These are phyloP conservation scores for Champsocephalus gunnari DNA, from an alignment of 2,797 vertebrate genomes.

Conservation along the genomic window DNA sequence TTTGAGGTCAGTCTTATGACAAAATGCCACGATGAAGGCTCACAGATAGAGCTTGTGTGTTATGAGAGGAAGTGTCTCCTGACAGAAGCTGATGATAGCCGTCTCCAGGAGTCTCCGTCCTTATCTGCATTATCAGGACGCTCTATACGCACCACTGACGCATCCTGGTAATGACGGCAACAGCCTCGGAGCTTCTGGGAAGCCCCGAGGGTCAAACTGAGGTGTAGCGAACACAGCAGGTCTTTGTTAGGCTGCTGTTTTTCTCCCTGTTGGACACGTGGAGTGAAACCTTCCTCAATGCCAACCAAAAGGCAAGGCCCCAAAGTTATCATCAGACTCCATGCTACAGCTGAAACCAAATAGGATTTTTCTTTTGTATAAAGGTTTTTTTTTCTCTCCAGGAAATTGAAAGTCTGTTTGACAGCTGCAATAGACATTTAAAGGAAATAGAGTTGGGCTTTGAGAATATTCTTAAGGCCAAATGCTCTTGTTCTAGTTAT, in stretches of 20 bases:
- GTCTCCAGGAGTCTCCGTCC: slow-evolving; percentile 46
- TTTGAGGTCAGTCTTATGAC: slow-evolving; percentile 38
- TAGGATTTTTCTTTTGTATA: slow-evolving; percentile 48
- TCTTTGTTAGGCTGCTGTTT: slow-evolving; percentile 63
- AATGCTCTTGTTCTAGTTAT: slow-evolving; percentile 12
- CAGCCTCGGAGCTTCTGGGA: slow-evolving; percentile 47
- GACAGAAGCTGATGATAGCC: slow-evolving; percentile 43
- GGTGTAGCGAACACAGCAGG: slow-evolving; percentile 54
- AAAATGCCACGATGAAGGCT: slow-evolving; percentile 10
- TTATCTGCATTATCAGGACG: slow-evolving; percentile 63
- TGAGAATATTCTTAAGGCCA: slow-evolving; percentile 16
- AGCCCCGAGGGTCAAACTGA: slow-evolving; percentile 53
- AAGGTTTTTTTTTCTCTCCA: slow-evolving; percentile 17
- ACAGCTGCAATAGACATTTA: slow-evolving; percentile 25
- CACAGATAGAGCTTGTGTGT: slow-evolving; percentile 29
- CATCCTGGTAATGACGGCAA: slow-evolving; percentile 67
- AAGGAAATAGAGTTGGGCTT: slow-evolving; percentile 16
- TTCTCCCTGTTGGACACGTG: slow-evolving; percentile 42
- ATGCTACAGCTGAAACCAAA: slow-evolving; percentile 53
- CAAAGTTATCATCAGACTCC: slow-evolving; percentile 36
- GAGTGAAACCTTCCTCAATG: slow-evolving; percentile 36
- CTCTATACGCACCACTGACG: slow-evolving; percentile 39
- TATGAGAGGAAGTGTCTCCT: slow-evolving; percentile 55
- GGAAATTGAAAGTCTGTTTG: slow-evolving; percentile 38
- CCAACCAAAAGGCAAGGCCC: slow-evolving; percentile 20